Evolutionary conservation across 1,140 invertebrate genomes (phyloP).

Genomic region (Hycleus cichorii): DNA sequence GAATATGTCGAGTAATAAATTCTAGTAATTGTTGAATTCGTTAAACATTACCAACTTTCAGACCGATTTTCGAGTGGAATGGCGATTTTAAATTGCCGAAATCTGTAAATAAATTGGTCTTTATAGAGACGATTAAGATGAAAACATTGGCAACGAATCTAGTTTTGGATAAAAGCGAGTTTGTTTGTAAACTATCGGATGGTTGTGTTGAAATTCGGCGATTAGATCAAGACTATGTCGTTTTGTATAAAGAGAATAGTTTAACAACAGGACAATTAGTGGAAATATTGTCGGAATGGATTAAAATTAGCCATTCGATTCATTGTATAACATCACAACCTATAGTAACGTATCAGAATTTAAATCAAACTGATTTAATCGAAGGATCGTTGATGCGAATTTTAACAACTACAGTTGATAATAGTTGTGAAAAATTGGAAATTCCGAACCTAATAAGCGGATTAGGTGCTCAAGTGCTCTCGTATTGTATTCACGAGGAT

Average conservation of each 20-base stretch:
- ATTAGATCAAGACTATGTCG: conserved; percentile 22
- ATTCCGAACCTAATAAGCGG: conserved; percentile 32
- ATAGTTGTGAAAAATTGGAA: conserved; percentile 23
- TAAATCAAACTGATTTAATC: conserved; percentile 2
- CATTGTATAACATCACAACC: conserved; percentile 26
- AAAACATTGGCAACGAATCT: conserved; percentile 20
- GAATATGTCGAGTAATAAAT: conserved; percentile 25
- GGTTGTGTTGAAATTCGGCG: conserved; percentile 16
- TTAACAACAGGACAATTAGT: conserved; percentile 17
- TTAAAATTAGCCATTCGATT: conserved; percentile 22
- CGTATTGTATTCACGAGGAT: conserved; percentile 24
- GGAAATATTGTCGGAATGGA: conserved; percentile 20
- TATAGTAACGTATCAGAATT: conserved; percentile 18
- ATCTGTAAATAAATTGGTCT: conserved; percentile 23
- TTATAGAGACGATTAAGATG: conserved; percentile 27
- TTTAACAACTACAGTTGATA: conserved; percentile 15
- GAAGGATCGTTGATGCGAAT: conserved; percentile 18
- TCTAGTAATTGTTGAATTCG: not conserved
- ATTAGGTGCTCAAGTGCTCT: conserved; percentile 25
- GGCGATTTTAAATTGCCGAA: conserved; percentile 12
- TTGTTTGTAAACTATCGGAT: conserved; percentile 19
- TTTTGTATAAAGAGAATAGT: conserved; percentile 20
- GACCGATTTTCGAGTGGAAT: conserved; percentile 25
- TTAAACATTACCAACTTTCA: conserved; percentile 5
- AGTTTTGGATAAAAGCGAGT: conserved; percentile 15